These are phyloP conservation scores for Malachius bipustulatus DNA, from an alignment of 2,888 invertebrate species.

Conservation along the genomic window DNA sequence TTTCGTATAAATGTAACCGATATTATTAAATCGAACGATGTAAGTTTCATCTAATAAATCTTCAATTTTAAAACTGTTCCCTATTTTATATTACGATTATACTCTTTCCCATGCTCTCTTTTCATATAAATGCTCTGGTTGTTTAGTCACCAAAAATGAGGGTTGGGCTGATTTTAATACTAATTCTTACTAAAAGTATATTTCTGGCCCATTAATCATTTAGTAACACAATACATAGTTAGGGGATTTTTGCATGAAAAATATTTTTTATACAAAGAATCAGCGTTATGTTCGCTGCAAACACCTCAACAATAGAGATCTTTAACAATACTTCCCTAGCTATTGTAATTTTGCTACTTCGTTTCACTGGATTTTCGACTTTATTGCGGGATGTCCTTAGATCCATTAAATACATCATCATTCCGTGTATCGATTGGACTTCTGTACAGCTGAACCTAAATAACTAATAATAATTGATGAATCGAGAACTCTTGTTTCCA, in stretches of 20 bases:
- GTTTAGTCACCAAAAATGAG: neutral
- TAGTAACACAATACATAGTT: constrained; percentile 21
- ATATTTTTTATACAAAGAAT: constrained; percentile 28
- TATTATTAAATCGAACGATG: constrained; percentile 1
- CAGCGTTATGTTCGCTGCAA: constrained; percentile 22
- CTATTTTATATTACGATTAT: neutral
- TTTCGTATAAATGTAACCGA: constrained; percentile 1
- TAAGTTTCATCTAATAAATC: neutral
- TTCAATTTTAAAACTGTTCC: constrained; percentile 1
- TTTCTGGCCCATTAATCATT: constrained; percentile 31
- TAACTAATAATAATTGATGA: constrained; percentile 3
- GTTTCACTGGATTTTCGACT: neutral
- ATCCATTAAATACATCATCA: neutral
- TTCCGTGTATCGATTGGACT: constrained; percentile 3
- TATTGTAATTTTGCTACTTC: neutral
- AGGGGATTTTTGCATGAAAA: constrained; percentile 32
- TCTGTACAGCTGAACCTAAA: constrained; percentile 1
- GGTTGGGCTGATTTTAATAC: neutral
- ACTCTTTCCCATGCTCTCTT: neutral
- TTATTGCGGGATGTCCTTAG: neutral
- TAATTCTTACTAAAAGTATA: constrained; percentile 7
- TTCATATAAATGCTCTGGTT: constrained; percentile 1
- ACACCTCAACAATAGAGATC: constrained; percentile 23
- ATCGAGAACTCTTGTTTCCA: neutral
- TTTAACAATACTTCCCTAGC: constrained; percentile 15